Conservation (phyloP, 2,888 invertebrate genomes). For the Aspidiotus rigidus region DNA sequence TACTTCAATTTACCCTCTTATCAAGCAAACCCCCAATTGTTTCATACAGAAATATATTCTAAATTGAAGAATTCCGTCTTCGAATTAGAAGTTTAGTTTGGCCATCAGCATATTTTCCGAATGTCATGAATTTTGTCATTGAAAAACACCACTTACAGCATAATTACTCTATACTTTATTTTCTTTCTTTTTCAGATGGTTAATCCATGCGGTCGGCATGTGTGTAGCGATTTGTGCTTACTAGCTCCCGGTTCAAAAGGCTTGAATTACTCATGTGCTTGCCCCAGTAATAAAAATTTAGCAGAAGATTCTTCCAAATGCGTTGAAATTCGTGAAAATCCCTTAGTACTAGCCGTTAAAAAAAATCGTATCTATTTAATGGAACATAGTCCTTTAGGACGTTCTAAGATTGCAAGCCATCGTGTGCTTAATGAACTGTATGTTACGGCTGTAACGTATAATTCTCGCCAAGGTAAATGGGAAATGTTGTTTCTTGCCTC, state of each 20-base stretch:
- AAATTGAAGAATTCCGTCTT: no score
- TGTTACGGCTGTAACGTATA: conserved; percentile 53
- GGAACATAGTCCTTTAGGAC: conserved; percentile 31
- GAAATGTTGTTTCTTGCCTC: no score
- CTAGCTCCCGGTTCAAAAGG: conserved; percentile 48
- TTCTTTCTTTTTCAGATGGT: conserved; percentile 36
- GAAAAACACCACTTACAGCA: no score
- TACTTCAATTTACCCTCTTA: not conserved
- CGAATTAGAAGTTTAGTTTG: no score
- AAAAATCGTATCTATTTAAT: conserved; percentile 22
- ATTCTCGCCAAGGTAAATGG: conserved; percentile 47
- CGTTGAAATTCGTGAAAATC: conserved; percentile 38
- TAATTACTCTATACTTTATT: no score
- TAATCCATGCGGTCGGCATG: conserved; percentile 54
- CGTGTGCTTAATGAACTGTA: conserved; percentile 12
- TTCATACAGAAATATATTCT: no score
- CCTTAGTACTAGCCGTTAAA: conserved; percentile 35
- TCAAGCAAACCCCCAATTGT: not conserved
- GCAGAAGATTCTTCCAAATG: conserved; percentile 52
- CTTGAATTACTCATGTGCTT: conserved; percentile 55
- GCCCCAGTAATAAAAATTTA: conserved; percentile 62
- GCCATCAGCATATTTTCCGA: no score
- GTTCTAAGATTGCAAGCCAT: not conserved
- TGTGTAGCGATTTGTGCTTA: conserved; percentile 71
- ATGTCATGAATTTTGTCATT: no score